Conservation (phyloP, 1,140 invertebrate genomes). For the Eufriesea mexicana region DNA sequence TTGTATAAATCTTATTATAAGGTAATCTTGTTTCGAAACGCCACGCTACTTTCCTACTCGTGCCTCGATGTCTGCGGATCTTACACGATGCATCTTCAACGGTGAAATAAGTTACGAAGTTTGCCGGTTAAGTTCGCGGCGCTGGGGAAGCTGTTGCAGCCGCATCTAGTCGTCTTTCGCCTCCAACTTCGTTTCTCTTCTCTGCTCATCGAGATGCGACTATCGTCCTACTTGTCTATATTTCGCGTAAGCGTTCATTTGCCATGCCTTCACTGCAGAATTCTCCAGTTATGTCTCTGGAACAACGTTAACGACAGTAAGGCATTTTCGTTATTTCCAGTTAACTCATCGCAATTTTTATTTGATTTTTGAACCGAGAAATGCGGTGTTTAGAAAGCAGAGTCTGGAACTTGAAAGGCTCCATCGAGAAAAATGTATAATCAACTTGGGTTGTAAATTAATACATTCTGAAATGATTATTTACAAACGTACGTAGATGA, state of each 20-base stretch:
- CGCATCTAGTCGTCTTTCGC: slow-evolving; percentile 4
- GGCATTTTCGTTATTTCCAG: no score
- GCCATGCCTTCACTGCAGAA: not conserved
- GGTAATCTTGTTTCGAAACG: slow-evolving; percentile 41
- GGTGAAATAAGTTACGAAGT: slow-evolving; percentile 44
- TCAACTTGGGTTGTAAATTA: no score
- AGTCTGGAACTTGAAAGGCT: no score
- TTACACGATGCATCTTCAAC: slow-evolving; percentile 35
- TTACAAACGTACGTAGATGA: no score
- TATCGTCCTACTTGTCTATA: not conserved
- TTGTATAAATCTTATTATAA: slow-evolving; percentile 44
- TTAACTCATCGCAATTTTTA: no score
- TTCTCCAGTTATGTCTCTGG: not conserved
- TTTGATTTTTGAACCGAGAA: no score
- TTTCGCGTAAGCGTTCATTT: no score
- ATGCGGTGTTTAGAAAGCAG: no score
- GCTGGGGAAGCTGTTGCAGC: not conserved
- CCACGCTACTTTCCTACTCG: slow-evolving; percentile 23
- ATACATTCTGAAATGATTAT: no score
- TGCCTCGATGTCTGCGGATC: slow-evolving; percentile 11
- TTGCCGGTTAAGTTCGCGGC: slow-evolving; percentile 25
- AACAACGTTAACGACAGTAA: no score
- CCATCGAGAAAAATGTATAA: no score
- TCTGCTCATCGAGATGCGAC: not conserved
- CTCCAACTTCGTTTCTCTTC: not conserved